Evolutionary conservation across 1,140 invertebrate species (phyloP).

Genomic region (Adoxophyes honmai): DNA sequence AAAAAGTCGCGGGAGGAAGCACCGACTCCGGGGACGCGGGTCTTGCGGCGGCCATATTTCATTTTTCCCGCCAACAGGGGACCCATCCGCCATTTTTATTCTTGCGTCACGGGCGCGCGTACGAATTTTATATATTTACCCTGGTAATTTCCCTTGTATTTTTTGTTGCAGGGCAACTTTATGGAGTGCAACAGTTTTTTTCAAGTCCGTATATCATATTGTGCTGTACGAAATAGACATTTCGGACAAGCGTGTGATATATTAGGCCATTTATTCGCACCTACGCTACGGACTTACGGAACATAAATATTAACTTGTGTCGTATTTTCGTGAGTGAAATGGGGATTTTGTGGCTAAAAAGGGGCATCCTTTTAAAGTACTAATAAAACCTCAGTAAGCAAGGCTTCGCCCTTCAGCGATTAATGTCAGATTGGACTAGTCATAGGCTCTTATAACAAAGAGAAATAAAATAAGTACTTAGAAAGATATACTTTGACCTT

Average conservation of each 20-base stretch:
- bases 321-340: background rate
- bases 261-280: constrained; percentile 9
- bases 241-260: constrained; percentile 1
- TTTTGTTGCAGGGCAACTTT: constrained; percentile 10
- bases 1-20: constrained; percentile 5
- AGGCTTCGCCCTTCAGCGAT: too few relatives aligned
- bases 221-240: constrained; percentile 6
- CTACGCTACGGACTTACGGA: constrained; percentile 5
- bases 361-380: too few relatives aligned
- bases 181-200: constrained; percentile 16
- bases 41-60: constrained; percentile 45
- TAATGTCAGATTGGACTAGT: too few relatives aligned
- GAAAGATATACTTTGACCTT: too few relatives aligned
- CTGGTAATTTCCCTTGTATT: constrained; percentile 14
- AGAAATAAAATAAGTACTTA: too few relatives aligned
- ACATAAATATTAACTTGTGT: constrained; percentile 7
- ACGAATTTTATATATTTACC: constrained; percentile 23
- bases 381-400: too few relatives aligned
- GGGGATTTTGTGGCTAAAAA: background rate
- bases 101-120: constrained; percentile 26
- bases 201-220: background rate
- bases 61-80: constrained; percentile 41
- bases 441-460: too few relatives aligned
- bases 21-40: constrained; percentile 22
- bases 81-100: constrained; percentile 42